phyloP scores from a whole-genome alignment of 2,888 invertebrate species.

The Zhuqinia jingwanae region DNA sequence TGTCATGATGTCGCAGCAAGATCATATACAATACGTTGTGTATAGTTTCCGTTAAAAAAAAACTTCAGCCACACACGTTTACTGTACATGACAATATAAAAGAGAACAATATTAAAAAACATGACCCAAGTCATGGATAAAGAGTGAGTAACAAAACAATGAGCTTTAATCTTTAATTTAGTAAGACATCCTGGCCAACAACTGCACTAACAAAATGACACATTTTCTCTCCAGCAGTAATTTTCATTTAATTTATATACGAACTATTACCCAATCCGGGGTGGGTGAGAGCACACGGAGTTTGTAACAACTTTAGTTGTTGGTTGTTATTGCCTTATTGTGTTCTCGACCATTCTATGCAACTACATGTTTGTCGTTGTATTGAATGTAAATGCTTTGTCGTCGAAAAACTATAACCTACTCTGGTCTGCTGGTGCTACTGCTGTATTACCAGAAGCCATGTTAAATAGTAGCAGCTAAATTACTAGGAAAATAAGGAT shows the following conservation, averaged over 20 bases:
- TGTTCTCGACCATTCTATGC: too few relatives aligned
- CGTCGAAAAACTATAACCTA: too few relatives aligned
- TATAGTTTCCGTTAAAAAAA: neutral
- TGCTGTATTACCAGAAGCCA: too few relatives aligned
- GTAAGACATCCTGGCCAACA: neutral
- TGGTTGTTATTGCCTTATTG: too few relatives aligned
- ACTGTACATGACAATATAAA: neutral
- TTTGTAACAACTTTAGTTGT: neutral
- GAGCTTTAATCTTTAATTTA: conserved; percentile 42
- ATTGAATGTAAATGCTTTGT: conserved; percentile 18
- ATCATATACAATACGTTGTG: neutral
- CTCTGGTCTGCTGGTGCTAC: too few relatives aligned
- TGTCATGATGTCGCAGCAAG: too few relatives aligned
- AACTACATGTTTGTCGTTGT: too few relatives aligned
- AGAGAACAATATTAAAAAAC: too few relatives aligned
- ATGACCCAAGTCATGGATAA: too few relatives aligned
- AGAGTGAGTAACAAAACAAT: neutral
- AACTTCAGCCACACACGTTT: neutral
- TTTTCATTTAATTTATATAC: conserved; percentile 20
- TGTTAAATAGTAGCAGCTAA: too few relatives aligned
- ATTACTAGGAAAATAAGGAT: too few relatives aligned
- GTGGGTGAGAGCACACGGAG: neutral
- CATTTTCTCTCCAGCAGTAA: conserved; percentile 1
- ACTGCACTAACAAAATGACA: conserved; percentile 17
- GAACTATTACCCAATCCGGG: neutral